phyloP scores from a whole-genome alignment of 2,113 vertebrate species.

The Gallinago paraguaiae region DNA sequence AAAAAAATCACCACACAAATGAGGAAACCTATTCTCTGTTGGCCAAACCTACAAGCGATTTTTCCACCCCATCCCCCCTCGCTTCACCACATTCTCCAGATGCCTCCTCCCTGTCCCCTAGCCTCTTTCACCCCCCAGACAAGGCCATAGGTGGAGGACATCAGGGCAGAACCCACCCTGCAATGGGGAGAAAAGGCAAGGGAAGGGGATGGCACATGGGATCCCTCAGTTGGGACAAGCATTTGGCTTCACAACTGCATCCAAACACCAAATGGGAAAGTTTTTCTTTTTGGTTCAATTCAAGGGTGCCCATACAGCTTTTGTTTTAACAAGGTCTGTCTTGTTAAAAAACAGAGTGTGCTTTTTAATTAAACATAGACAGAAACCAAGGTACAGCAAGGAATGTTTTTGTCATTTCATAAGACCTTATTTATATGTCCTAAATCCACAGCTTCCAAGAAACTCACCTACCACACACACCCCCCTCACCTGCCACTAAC shows the following conservation, averaged over 20 bases:
- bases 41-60: not conserved
- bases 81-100: not conserved
- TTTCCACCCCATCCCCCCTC: rapidly evolving
- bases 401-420: not conserved
- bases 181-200: rapidly evolving
- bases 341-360: not conserved
- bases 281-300: not conserved
- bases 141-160: not conserved
- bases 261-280: not conserved
- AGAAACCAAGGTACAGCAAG: not conserved
- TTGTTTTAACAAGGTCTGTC: not conserved
- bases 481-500: not conserved
- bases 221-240: not conserved
- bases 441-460: not conserved
- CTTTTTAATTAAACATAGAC: not conserved
- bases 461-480: not conserved
- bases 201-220: rapidly evolving
- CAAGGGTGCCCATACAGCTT: not conserved
- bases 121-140: not conserved
- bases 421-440: not conserved
- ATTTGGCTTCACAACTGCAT: not conserved
- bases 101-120: not conserved
- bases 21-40: not conserved
- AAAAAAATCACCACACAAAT: not conserved
- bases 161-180: not conserved